Base-by-base conservation (phyloP, 1,140 invertebrate species). In the Pachypeltis micranthus region DNA sequence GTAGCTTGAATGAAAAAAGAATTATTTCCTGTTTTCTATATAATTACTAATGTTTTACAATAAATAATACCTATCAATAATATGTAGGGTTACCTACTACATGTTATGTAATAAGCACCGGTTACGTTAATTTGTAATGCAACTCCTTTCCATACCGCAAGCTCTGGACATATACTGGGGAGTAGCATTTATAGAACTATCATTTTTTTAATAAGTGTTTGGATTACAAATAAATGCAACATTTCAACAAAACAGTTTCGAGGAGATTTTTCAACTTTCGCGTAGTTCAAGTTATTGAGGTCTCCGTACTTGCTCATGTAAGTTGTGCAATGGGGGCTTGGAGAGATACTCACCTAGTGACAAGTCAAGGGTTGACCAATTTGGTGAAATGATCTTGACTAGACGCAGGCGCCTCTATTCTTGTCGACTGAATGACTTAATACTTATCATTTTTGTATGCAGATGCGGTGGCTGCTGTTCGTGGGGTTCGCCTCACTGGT, bases 371-470 rank as follows among this genome's bases (percentile, higher is more conserved):
- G 7, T 39, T 39, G 7, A 7, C 16, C 7, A 39, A 10, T 7
- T 16, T 39, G 7, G 16, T 39, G 7, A 7, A 39, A 39, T 39
- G 16, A 10, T 10, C 16, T 39, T 39, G 7, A 10, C 31, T 10
- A 39, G 7, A 39, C 16, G 7, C 23, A 29, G 4, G 19, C 31
- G 23, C 27, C 29, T 63, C 47, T 47, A 39, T 63, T 29, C 29
- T 28, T 31, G n/a, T n/a, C n/a, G n/a, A 62, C 10, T 31, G 24
- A 44, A 23, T 44, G 56, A n/a, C 21, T 31, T 59, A 14, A 14
- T 57, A 44, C 28, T n/a, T 26, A 54, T 62, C 1, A 10, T 23
- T 63, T 55, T 44, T 65, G 59, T 65, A n/a, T 55, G 27, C 55
- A 63, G 57, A 63, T 63, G 57, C 25, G 39, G 24, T 23, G 44